Conservation (phyloP, 2,888 invertebrate species). For the Crepidodera aurea region DNA sequence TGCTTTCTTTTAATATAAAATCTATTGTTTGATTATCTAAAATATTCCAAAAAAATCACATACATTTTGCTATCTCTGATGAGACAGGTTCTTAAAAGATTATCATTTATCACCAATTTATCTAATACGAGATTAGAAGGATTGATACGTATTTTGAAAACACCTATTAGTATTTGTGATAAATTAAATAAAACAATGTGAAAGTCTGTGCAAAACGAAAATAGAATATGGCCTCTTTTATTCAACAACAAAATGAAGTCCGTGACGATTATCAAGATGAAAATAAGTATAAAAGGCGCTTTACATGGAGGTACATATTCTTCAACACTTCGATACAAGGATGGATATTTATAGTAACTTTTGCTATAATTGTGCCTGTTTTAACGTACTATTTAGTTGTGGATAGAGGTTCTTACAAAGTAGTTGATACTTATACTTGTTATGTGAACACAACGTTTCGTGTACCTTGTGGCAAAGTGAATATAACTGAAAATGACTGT, state of each 20-base stretch:
- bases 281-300: neutral
- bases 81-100: neutral
- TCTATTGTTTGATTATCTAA: neutral
- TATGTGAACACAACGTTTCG: conserved; percentile 48
- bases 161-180: neutral
- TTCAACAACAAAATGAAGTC: conserved; percentile 14
- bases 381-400: conserved; percentile 47
- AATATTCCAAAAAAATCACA: conserved; percentile 4
- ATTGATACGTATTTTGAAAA: neutral
- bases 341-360: conserved; percentile 36
- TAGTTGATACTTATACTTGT: conserved; percentile 46
- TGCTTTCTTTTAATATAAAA: neutral
- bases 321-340: conserved; percentile 21
- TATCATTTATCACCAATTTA: neutral
- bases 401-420: conserved; percentile 32
- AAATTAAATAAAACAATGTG: conserved; percentile 4
- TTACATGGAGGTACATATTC: neutral
- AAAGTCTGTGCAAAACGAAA: neutral
- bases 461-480: conserved; percentile 52
- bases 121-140: conserved; percentile 7
- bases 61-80: neutral
- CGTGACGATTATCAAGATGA: conserved; percentile 7
- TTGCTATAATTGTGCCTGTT: conserved; percentile 45
- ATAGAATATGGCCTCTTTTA: conserved; percentile 17
- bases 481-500: conserved; percentile 49